Percentiles rank a stretch among this genome's conserved stretches.
These are phyloP conservation scores for Poeciliopsis prolifica DNA, from an alignment of 2,113 vertebrate genomes.

Conservation along the genomic window DNA sequence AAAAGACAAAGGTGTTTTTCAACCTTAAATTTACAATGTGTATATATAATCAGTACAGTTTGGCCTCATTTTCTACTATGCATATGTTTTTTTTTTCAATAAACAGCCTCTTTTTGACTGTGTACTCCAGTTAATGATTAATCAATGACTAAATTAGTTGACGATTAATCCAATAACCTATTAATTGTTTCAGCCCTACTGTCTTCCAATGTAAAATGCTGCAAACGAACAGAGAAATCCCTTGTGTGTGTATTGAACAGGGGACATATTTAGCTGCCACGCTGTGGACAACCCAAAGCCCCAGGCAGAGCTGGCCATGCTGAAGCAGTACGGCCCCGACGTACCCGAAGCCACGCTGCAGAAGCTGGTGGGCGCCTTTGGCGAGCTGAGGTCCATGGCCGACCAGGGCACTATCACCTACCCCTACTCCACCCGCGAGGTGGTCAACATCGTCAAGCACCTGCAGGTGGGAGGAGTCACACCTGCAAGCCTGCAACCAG, in stretches of 20 bases:
- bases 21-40: too few relatives aligned
- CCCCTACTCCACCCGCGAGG: constrained; percentile 96
- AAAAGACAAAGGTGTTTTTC: too few relatives aligned
- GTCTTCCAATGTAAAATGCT: background rate
- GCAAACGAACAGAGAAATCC: background rate
- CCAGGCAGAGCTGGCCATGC: constrained; percentile 91
- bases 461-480: constrained; percentile 85
- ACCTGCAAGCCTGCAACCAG: background rate
- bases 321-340: constrained; percentile 91
- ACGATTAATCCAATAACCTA: too few relatives aligned
- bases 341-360: constrained; percentile 87
- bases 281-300: constrained; percentile 96
- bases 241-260: constrained; percentile 65
- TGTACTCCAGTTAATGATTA: too few relatives aligned
- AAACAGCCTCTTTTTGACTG: too few relatives aligned
- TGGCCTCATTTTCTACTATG: background rate
- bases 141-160: too few relatives aligned
- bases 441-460: constrained; percentile 97
- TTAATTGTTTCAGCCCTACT: too few relatives aligned
- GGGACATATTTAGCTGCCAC: constrained; percentile 98
- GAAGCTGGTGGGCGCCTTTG: constrained; percentile 93
- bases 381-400: constrained; percentile 92
- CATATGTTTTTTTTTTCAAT: too few relatives aligned
- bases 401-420: constrained; percentile 97
- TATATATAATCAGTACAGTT: too few relatives aligned